Conservation (phyloP, 2,888 invertebrate species). For the Furcula furcula region DNA sequence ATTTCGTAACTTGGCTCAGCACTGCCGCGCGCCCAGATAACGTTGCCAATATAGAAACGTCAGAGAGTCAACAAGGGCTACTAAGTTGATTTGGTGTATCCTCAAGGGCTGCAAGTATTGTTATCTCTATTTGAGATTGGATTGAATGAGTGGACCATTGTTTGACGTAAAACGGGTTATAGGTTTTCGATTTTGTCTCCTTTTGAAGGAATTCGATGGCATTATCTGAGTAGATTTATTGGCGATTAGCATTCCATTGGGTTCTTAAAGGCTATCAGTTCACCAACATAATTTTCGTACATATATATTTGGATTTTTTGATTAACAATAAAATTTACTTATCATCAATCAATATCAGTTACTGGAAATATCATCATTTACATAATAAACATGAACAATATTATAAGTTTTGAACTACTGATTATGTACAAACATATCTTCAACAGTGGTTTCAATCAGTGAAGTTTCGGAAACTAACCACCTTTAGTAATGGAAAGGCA, state of each 20-base stretch:
- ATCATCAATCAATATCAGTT: no score
- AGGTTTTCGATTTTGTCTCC: constrained; percentile 21
- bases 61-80: constrained; percentile 79
- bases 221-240: neutral
- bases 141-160: constrained; percentile 70
- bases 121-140: constrained; percentile 76
- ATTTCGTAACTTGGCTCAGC: neutral
- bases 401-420: no score
- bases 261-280: neutral
- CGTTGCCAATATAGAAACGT: constrained; percentile 71
- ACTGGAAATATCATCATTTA: no score
- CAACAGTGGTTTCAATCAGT: no score
- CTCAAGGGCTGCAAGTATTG: constrained; percentile 74
- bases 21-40: constrained; percentile 74
- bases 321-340: no score
- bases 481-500: no score
- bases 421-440: no score
- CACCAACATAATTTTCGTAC: neutral
- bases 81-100: constrained; percentile 75
- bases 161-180: constrained; percentile 43
- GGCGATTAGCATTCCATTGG: neutral
- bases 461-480: no score
- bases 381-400: no score
- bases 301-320: neutral
- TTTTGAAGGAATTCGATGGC: constrained; percentile 6